Evolutionary conservation across 2,113 vertebrate species (phyloP).

Genomic region (Phylloscopus trochilus): DNA sequence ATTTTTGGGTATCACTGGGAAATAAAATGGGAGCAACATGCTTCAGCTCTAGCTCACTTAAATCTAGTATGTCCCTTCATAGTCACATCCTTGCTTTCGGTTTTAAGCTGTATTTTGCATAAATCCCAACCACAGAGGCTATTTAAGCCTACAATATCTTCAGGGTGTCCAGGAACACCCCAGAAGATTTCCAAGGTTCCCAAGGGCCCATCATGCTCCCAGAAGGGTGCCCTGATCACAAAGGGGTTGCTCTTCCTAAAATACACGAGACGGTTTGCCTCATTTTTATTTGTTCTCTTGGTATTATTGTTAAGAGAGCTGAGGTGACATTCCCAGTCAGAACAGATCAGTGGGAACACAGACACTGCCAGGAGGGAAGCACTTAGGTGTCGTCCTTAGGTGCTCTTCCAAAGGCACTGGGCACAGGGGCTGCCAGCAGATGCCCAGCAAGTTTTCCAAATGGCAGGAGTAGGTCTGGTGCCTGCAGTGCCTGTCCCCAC

Average conservation of each 20-base stretch:
- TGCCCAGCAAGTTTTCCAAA: not conserved
- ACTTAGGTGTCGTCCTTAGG: accelerated
- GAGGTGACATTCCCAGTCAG: not conserved
- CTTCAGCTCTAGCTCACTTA: not conserved
- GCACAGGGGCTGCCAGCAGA: not conserved
- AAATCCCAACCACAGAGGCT: not conserved
- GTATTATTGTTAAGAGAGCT: not conserved
- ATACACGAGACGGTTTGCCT: accelerated
- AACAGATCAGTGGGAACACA: not conserved
- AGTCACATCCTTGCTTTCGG: not conserved
- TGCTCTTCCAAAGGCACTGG: not conserved
- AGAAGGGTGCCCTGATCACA: not conserved
- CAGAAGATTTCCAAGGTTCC: not conserved
- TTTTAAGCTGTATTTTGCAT: not conserved
- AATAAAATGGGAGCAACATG: not conserved
- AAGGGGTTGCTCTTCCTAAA: not conserved
- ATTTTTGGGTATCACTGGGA: not conserved
- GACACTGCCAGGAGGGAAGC: not conserved
- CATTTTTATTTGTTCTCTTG: not conserved
- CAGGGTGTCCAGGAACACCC: not conserved
- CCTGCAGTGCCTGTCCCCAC: not conserved
- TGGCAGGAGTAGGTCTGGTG: accelerated
- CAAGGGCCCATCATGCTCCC: not conserved
- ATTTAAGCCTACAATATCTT: not conserved
- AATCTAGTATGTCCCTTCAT: not conserved